phyloP scores from a whole-genome alignment of 2,113 vertebrate species.

The Istiophorus platypterus region DNA sequence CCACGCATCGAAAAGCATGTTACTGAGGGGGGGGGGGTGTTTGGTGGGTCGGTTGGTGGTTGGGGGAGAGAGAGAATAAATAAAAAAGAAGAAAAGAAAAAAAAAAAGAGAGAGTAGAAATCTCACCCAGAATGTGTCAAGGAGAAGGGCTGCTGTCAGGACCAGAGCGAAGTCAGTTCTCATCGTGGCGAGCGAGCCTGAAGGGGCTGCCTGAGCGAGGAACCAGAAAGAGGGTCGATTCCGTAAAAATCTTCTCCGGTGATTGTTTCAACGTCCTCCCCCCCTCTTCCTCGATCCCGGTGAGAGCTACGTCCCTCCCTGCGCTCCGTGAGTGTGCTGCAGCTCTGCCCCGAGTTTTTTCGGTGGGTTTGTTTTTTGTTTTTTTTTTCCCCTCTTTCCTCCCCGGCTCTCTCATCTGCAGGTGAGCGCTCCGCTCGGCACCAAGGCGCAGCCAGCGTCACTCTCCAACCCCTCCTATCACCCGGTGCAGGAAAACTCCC shows the following conservation, averaged over 20 bases:
- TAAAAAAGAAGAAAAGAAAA: not conserved
- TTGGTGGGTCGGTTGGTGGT: no score
- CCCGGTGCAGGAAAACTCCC: slow-evolving; percentile 76
- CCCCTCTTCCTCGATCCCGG: slow-evolving; percentile 18
- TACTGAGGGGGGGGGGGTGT: no score
- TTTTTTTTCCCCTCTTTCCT: no score
- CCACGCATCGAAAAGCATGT: no score
- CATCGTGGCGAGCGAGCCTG: slow-evolving; percentile 80
- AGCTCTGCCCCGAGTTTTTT: slow-evolving; percentile 76
- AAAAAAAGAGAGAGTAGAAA: slow-evolving; percentile 11
- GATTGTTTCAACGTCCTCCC: slow-evolving; percentile 50
- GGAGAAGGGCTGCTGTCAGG: slow-evolving; percentile 79
- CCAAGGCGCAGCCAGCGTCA: slow-evolving; percentile 84
- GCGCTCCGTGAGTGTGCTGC: slow-evolving; percentile 66
- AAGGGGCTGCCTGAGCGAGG: slow-evolving; percentile 67
- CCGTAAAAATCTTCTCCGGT: slow-evolving; percentile 51
- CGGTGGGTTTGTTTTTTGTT: no score
- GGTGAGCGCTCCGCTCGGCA: slow-evolving; percentile 85
- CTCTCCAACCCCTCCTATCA: slow-evolving; percentile 82
- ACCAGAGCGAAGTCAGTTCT: slow-evolving; percentile 80
- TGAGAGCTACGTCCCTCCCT: slow-evolving; percentile 51
- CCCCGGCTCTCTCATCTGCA: slow-evolving; percentile 81
- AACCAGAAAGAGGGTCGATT: slow-evolving; percentile 56
- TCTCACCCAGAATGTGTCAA: slow-evolving; percentile 83
- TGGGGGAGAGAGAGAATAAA: no score